Conservation (phyloP, 2,888 invertebrate species). For the Phengaris alcon region DNA sequence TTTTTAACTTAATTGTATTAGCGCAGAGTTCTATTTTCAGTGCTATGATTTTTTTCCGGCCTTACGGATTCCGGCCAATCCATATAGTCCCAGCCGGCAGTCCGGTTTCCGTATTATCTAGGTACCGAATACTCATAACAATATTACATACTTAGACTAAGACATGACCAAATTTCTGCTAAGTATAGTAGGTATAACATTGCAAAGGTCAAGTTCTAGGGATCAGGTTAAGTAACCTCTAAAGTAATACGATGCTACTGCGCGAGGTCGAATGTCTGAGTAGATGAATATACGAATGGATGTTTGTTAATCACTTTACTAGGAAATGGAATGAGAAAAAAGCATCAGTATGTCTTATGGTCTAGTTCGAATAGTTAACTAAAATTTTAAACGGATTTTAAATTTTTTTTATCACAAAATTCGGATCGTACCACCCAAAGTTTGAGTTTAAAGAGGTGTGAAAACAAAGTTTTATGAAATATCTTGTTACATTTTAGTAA, state of each 20-base stretch:
- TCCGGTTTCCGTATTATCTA: no score
- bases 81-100: no score
- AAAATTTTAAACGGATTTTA: no score
- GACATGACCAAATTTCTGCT: neutral
- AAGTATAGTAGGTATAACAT: neutral
- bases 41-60: no score
- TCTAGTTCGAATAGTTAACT: no score
- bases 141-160: neutral
- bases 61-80: no score
- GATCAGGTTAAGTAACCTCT: neutral
- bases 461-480: neutral
- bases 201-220: neutral
- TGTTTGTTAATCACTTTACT: neutral
- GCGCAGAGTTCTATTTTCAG: no score
- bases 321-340: no score
- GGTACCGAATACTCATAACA: neutral
- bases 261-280: neutral
- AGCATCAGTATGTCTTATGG: no score
- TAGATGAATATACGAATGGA: neutral
- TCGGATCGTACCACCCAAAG: no score
- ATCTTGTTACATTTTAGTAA: neutral
- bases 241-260: neutral
- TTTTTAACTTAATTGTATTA: no score
- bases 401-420: no score
- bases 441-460: neutral